Percentiles rank a stretch among this genome's conserved stretches.
Conservation (phyloP, 1,140 invertebrate species). For the Aphis gossypii region DNA sequence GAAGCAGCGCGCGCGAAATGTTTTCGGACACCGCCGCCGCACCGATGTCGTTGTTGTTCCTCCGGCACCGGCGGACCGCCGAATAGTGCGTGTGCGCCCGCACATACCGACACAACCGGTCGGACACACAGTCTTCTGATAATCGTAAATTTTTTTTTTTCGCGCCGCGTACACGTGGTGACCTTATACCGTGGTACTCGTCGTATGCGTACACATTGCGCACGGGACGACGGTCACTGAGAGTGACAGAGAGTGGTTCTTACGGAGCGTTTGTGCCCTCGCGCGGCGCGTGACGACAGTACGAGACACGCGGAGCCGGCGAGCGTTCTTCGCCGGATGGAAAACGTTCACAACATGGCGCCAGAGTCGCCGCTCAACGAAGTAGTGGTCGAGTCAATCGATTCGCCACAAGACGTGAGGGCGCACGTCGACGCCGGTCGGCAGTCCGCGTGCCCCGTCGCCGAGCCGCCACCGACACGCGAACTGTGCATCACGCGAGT, state of each 20-base stretch:
- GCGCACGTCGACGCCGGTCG: constrained; percentile 31
- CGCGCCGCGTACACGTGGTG: background rate
- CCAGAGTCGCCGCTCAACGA: constrained; percentile 57
- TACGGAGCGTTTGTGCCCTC: background rate
- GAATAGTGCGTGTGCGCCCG: background rate
- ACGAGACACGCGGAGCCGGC: background rate
- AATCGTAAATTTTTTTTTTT: background rate
- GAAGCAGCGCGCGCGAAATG: background rate
- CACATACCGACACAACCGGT: background rate
- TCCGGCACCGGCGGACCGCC: constrained; percentile 10
- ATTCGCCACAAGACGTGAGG: constrained; percentile 17
- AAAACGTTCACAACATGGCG: constrained; percentile 42
- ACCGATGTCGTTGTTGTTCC: constrained; percentile 19
- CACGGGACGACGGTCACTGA: no score
- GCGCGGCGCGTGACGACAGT: background rate
- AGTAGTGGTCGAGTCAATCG: constrained; percentile 53
- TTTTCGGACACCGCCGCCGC: background rate
- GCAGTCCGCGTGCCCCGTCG: constrained; percentile 27
- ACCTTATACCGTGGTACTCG: background rate
- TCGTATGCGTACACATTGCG: no score
- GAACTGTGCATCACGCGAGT: constrained; percentile 56
- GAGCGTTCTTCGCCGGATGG: constrained; percentile 17
- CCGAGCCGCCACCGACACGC: constrained; percentile 34
- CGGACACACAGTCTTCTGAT: background rate
- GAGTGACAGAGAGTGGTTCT: no score